phyloP scores from a whole-genome alignment of 1,140 invertebrate genomes.

The Chrysomallon squamiferum region DNA sequence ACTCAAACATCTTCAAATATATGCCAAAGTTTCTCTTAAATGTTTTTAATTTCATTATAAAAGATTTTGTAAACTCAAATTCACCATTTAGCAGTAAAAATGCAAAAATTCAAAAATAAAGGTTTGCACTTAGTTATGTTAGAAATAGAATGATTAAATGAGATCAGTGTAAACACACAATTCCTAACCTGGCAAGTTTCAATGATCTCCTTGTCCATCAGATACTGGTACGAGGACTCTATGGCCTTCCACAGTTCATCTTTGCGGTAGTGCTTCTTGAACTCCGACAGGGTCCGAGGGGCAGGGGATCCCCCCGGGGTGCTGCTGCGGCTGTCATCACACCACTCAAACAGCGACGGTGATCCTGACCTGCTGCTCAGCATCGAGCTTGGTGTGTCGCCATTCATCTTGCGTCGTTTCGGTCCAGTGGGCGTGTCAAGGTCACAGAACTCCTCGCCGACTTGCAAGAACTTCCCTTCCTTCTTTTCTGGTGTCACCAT shows the following conservation, averaged over 20 bases:
- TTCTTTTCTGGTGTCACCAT: conserved; percentile 4
- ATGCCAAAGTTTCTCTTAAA: no score
- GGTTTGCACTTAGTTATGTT: no score
- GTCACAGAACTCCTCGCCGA: conserved; percentile 7
- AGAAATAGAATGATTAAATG: no score
- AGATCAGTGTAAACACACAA: no score
- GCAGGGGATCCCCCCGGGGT: conserved; percentile 33
- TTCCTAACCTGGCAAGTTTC: conserved; percentile 82
- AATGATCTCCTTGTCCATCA: conserved; percentile 92
- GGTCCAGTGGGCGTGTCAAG: conserved; percentile 32
- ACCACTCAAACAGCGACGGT: conserved; percentile 20
- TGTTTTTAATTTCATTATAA: no score
- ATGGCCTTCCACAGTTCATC: conserved; percentile 90
- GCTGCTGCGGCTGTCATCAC: conserved; percentile 27
- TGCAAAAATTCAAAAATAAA: no score
- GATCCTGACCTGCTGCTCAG: conserved; percentile 45
- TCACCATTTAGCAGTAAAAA: no score
- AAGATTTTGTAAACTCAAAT: no score
- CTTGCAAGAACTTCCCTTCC: conserved; percentile 12
- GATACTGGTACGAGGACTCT: conserved; percentile 84
- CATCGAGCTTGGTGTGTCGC: conserved; percentile 29
- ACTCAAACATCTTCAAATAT: no score
- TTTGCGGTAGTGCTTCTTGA: conserved; percentile 43
- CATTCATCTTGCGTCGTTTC: conserved; percentile 38
- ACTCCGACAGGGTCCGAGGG: conserved; percentile 31